Percentiles rank a stretch among this genome's conserved stretches.
phyloP scores from a whole-genome alignment of 2,888 invertebrate genomes.

The Pristionchus japonicus region DNA sequence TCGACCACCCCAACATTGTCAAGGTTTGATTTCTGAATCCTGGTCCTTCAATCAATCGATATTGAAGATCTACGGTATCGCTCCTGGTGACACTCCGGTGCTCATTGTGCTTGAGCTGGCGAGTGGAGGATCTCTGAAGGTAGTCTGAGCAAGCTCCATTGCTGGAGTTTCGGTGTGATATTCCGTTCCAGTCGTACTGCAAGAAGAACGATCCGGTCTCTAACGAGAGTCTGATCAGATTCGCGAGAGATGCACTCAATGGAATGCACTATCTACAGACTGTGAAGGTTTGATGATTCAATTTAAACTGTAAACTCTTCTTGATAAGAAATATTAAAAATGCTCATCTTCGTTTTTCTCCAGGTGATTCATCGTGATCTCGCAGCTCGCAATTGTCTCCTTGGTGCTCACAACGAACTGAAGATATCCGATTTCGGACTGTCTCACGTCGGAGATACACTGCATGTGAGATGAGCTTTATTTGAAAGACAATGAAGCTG shows the following conservation, averaged over 20 bases:
- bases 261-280: constrained; percentile 38
- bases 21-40: not conserved
- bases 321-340: too few species aligned
- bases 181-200: constrained; percentile 3
- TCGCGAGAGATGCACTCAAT: not conserved
- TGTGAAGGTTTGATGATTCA: not conserved
- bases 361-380: constrained; percentile 40
- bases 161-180: too few species aligned
- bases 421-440: constrained; percentile 40
- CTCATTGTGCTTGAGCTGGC: constrained; percentile 39
- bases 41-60: not conserved
- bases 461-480: not conserved
- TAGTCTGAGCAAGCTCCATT: too few species aligned
- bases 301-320: too few species aligned
- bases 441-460: constrained; percentile 2
- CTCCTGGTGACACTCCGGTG: not conserved
- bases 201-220: constrained; percentile 30
- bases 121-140: constrained; percentile 33
- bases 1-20: constrained; percentile 38
- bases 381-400: constrained; percentile 34
- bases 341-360: not conserved
- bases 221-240: not conserved
- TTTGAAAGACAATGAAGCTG: not conserved
- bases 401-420: not conserved
- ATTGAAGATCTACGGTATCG: constrained; percentile 38